These are phyloP conservation scores for Agrotis puta DNA, from an alignment of 2,888 invertebrate species.

Conservation along the genomic window DNA sequence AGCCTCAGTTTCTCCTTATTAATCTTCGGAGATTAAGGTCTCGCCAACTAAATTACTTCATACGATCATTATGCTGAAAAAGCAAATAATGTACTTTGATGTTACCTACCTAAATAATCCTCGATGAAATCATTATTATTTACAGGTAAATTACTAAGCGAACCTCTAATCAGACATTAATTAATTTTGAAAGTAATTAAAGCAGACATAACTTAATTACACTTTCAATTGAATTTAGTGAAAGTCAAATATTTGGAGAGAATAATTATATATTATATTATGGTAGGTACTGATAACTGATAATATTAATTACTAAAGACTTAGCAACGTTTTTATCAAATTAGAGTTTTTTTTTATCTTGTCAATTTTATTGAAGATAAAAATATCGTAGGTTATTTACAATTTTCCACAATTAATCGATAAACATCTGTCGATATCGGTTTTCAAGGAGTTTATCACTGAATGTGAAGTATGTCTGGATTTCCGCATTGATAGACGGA, in stretches of 20 bases:
- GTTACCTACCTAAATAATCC: constrained; percentile 35
- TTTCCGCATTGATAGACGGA: constrained; percentile 31
- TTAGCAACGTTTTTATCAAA: constrained; percentile 30
- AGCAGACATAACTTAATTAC: constrained; percentile 28
- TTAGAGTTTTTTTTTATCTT: constrained; percentile 40
- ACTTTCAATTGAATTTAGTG: constrained; percentile 20
- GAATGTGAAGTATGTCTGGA: constrained; percentile 18
- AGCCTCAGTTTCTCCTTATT: constrained; percentile 45
- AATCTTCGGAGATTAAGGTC: constrained; percentile 43
- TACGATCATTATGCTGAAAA: constrained; percentile 52
- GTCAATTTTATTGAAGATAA: constrained; percentile 44
- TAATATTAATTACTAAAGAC: constrained; percentile 33
- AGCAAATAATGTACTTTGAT: constrained; percentile 51
- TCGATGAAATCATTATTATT: constrained; percentile 44
- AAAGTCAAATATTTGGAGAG: constrained; percentile 38
- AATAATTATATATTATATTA: constrained; percentile 18
- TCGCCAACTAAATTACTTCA: constrained; percentile 45
- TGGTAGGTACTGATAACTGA: neutral
- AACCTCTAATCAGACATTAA: constrained; percentile 27
- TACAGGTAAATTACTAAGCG: constrained; percentile 27
- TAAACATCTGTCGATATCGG: constrained; percentile 32
- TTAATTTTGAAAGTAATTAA: constrained; percentile 39
- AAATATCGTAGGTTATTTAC: constrained; percentile 34
- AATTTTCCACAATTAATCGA: constrained; percentile 49
- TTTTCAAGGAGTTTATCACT: constrained; percentile 40